phyloP scores from a whole-genome alignment of 2,888 invertebrate species.

The Protophormia terraenovae region DNA sequence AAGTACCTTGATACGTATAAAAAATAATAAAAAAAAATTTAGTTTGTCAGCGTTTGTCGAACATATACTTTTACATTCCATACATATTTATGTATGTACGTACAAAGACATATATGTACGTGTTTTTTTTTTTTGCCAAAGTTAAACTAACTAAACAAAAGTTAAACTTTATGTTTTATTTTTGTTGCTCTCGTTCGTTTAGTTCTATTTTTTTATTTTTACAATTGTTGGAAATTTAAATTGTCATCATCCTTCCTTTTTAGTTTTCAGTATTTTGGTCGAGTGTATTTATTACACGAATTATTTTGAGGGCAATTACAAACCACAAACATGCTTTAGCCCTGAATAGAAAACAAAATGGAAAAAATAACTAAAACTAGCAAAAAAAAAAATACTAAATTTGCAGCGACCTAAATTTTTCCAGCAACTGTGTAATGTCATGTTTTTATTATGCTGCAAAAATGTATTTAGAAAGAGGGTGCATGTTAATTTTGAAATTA shows the following conservation, averaged over 20 bases:
- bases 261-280: slow-evolving; percentile 45
- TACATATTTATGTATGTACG: no score
- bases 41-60: slow-evolving; percentile 31
- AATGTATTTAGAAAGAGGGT: no score
- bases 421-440: slow-evolving; percentile 38
- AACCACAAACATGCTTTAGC: slow-evolving; percentile 63
- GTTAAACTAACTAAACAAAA: slow-evolving; percentile 41
- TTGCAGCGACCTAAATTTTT: slow-evolving; percentile 64
- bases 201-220: neutral
- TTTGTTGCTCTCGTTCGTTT: neutral
- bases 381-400: slow-evolving; percentile 12
- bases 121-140: neutral
- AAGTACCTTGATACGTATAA: neutral
- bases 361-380: neutral
- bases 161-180: neutral
- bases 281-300: slow-evolving; percentile 65
- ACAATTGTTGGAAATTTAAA: slow-evolving; percentile 51
- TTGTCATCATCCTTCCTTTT: slow-evolving; percentile 61
- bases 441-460: slow-evolving; percentile 11
- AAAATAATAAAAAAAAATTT: neutral
- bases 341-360: slow-evolving; percentile 52
- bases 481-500: no score
- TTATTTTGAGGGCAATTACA: slow-evolving; percentile 67
- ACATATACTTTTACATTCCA: slow-evolving; percentile 15
- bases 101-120: neutral